Conservation (phyloP, 2,888 invertebrate species). For the Plutella xylostella region DNA sequence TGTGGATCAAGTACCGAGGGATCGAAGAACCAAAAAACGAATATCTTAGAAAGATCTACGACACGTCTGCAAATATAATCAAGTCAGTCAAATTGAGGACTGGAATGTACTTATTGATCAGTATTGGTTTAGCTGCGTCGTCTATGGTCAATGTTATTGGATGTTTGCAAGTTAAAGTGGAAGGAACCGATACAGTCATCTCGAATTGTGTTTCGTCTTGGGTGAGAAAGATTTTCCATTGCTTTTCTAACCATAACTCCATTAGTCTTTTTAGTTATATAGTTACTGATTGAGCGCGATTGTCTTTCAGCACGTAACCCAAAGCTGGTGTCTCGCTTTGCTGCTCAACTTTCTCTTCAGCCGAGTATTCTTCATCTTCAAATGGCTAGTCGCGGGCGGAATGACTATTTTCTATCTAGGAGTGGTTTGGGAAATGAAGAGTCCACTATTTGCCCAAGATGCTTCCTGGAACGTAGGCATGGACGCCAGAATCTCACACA, state of each 20-base stretch:
- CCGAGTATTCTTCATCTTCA: conserved; percentile 85
- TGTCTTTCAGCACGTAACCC: conserved; percentile 79
- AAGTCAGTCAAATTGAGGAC: conserved; percentile 73
- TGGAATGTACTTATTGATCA: conserved; percentile 75
- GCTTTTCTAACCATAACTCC: background rate
- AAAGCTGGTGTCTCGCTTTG: conserved; percentile 74
- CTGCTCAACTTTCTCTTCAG: conserved; percentile 85
- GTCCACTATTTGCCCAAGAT: conserved; percentile 67
- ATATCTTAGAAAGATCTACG: conserved; percentile 68
- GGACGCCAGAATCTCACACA: conserved; percentile 77
- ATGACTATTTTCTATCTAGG: conserved; percentile 76
- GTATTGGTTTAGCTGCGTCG: conserved; percentile 72
- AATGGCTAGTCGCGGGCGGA: conserved; percentile 76
- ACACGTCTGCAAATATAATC: conserved; percentile 71
- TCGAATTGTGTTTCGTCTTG: conserved; percentile 63
- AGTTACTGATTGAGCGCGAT: background rate
- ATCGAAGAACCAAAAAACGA: conserved; percentile 67
- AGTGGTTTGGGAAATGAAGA: conserved; percentile 74
- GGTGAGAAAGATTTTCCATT: conserved; percentile 38
- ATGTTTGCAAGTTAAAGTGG: conserved; percentile 37
- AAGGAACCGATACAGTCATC: conserved; percentile 30
- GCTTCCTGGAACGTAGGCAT: conserved; percentile 78
- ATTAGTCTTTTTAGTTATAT: background rate
- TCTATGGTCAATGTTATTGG: conserved; percentile 75
- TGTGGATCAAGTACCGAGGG: conserved; percentile 69